Percentiles rank a stretch among this genome's conserved stretches.
phyloP scores from a whole-genome alignment of 2,113 vertebrate species.

The Chaenogobius annularis region DNA sequence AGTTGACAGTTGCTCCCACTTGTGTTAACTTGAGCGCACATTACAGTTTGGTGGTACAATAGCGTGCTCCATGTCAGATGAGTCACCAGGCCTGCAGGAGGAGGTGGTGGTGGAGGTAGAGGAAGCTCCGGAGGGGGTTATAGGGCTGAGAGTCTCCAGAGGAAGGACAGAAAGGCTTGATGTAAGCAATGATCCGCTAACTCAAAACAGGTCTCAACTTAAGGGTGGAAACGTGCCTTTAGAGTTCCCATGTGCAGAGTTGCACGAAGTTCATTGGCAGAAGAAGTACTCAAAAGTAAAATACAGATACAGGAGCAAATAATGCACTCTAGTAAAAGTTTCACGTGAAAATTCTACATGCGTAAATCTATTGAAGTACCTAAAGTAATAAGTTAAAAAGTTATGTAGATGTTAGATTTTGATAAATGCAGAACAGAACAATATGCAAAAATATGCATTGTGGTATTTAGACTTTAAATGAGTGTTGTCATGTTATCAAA shows the following conservation, averaged over 20 bases:
- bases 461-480: too few relatives aligned
- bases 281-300: not conserved
- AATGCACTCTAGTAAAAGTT: not conserved
- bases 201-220: constrained; percentile 54
- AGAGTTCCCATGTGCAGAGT: constrained; percentile 7
- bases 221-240: constrained; percentile 7
- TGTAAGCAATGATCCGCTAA: constrained; percentile 44
- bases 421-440: too few relatives aligned
- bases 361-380: too few relatives aligned
- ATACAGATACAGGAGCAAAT: not conserved
- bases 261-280: not conserved
- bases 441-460: too few relatives aligned
- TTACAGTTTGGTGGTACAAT: constrained; percentile 30
- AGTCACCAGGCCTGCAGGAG: constrained; percentile 60
- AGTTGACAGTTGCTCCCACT: constrained; percentile 28
- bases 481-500: too few relatives aligned
- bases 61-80: constrained; percentile 50
- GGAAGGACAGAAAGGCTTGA: constrained; percentile 7
- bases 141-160: constrained; percentile 15
- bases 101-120: constrained; percentile 38
- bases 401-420: too few relatives aligned
- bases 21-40: constrained; percentile 28
- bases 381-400: too few relatives aligned
- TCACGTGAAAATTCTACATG: not conserved
- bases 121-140: constrained; percentile 22